phyloP scores from a whole-genome alignment of 2,888 invertebrate species.

The Archaeoteleia sp. region DNA sequence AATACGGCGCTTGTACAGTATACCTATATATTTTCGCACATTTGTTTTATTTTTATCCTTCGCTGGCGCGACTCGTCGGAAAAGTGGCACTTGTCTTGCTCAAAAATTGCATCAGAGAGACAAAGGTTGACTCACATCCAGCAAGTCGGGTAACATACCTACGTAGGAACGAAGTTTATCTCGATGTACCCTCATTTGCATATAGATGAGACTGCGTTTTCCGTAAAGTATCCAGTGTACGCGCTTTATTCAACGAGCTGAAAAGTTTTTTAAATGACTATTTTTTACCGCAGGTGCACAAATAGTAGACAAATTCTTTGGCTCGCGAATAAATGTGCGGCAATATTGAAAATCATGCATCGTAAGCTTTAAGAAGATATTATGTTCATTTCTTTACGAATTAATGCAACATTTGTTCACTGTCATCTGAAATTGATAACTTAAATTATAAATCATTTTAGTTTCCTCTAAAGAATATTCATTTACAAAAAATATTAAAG shows the following conservation, averaged over 20 bases:
- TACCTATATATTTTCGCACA: constrained; percentile 3
- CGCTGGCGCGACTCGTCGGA: constrained; percentile 24
- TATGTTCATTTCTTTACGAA: too few species aligned
- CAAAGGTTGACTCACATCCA: constrained; percentile 42
- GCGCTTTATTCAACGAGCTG: constrained; percentile 44
- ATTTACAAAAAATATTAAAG: too few species aligned
- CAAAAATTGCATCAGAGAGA: constrained; percentile 41
- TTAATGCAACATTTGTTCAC: too few species aligned
- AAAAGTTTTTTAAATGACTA: constrained; percentile 40
- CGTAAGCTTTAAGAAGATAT: too few species aligned
- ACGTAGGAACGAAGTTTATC: constrained; percentile 50
- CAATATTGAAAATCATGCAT: constrained; percentile 18
- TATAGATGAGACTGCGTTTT: constrained; percentile 52
- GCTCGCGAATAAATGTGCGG: constrained; percentile 20
- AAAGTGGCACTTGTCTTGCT: constrained; percentile 36
- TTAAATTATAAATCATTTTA: too few species aligned
- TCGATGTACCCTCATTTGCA: constrained; percentile 50
- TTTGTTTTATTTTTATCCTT: constrained; percentile 34
- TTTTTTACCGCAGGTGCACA: constrained; percentile 28
- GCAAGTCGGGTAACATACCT: constrained; percentile 44
- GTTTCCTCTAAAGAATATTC: too few species aligned
- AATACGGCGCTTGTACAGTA: background rate
- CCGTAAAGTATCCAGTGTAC: constrained; percentile 50
- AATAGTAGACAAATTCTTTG: constrained; percentile 32
- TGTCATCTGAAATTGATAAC: too few species aligned